Evolutionary conservation across 64 coral and sea anemone genomes (phyloP).

Genomic region (Pocillopora damicornis): DNA sequence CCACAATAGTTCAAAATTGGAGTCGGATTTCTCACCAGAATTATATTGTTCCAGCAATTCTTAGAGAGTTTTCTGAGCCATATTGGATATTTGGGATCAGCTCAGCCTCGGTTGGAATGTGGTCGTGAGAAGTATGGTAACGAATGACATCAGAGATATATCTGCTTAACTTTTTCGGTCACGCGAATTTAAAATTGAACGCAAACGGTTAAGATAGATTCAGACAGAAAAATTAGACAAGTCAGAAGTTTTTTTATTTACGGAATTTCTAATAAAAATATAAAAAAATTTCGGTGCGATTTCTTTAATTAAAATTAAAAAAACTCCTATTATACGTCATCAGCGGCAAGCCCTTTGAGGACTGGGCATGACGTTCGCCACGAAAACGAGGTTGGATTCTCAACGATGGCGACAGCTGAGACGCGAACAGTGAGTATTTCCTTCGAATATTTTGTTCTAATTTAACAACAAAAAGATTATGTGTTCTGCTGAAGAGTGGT

Average conservation of each 20-base stretch:
- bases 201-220: neutral
- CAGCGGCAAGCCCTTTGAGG: conserved; percentile 21
- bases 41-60: neutral
- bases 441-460: conserved; percentile 74
- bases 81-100: conserved; percentile 1
- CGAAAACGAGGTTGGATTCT: conserved; percentile 88
- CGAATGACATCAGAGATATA: neutral
- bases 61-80: neutral
- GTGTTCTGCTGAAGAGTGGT: conserved; percentile 38
- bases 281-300: neutral
- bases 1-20: neutral
- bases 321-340: conserved; percentile 21
- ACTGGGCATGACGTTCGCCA: conserved; percentile 29
- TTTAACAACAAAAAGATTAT: conserved; percentile 53
- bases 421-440: conserved; percentile 97
- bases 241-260: neutral
- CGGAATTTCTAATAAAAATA: neutral
- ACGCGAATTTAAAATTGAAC: neutral
- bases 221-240: neutral
- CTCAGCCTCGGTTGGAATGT: conserved; percentile 39
- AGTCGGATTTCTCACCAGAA: conserved; percentile 1
- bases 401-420: conserved; percentile 99
- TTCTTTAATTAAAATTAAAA: neutral
- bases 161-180: neutral
- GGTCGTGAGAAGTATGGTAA: neutral